Conservation (phyloP, 1,140 invertebrate genomes). For the Drosophila pallidifrons region DNA sequence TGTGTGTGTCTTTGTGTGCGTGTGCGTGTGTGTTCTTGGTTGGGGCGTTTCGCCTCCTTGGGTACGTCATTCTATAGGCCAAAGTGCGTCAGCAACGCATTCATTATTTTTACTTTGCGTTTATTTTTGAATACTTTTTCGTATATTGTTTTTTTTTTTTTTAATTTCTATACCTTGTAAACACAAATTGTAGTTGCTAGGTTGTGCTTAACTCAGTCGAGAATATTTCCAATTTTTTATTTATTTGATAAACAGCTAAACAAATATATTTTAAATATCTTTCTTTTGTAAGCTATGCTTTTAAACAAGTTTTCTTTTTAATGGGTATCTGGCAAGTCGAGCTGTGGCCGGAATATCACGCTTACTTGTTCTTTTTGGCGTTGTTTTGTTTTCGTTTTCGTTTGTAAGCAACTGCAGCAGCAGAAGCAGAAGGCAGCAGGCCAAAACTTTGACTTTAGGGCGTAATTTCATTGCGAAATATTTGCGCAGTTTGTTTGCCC, state of each 20-base stretch:
- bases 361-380: constrained; percentile 5
- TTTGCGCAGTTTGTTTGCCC: constrained; percentile 61
- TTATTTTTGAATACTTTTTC: constrained; percentile 19
- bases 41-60: constrained; percentile 44
- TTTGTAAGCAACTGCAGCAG: constrained; percentile 21
- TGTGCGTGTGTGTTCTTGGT: constrained; percentile 25
- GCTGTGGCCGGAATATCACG: not conserved
- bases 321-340: not conserved
- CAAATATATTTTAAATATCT: too few species aligned
- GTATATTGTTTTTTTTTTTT: not conserved
- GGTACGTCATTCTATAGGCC: constrained; percentile 51
- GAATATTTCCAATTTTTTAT: not conserved
- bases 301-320: too few species aligned
- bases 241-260: too few species aligned
- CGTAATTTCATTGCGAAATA: constrained; percentile 81
- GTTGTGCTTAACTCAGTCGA: not conserved
- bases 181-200: not conserved
- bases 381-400: constrained; percentile 49
- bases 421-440: constrained; percentile 9
- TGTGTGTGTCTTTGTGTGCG: constrained; percentile 22
- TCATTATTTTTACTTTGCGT: constrained; percentile 68
- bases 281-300: too few species aligned
- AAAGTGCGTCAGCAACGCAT: constrained; percentile 70
- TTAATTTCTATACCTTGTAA: constrained; percentile 20
- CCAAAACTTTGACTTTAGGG: constrained; percentile 78